A percentile compares a stretch with the other conserved stretches of the same genome.
Evolutionary conservation across 2,888 invertebrate genomes (phyloP).

Genomic region (Dexiosoma caninum): DNA sequence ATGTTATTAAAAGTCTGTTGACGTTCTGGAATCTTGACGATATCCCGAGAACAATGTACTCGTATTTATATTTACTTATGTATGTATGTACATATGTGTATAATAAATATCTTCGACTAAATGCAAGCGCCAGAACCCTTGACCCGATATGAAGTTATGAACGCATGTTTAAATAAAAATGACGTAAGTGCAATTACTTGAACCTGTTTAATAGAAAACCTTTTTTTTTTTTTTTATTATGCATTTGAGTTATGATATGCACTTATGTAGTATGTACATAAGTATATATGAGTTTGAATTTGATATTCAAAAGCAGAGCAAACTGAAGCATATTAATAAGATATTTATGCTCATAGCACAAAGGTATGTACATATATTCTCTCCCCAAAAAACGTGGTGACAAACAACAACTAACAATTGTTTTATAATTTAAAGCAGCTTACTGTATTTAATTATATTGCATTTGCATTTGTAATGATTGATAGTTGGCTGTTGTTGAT

Average conservation of each 20-base stretch:
- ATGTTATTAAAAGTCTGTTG: too few species aligned
- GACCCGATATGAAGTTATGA: too few species aligned
- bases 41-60: too few species aligned
- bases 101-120: too few species aligned
- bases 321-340: too few species aligned
- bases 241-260: not conserved
- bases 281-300: not conserved
- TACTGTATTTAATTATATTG: conserved; percentile 9
- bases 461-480: conserved; percentile 2
- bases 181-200: not conserved
- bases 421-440: not conserved
- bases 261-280: not conserved
- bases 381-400: too few species aligned
- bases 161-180: not conserved
- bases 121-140: too few species aligned
- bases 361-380: too few species aligned
- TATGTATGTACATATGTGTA: too few species aligned
- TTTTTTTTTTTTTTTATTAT: not conserved
- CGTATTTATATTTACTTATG: too few species aligned
- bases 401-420: not conserved
- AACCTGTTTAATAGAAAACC: not conserved
- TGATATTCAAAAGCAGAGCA: not conserved
- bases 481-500: not conserved
- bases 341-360: too few species aligned
- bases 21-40: too few species aligned